These are phyloP conservation scores for Sitta europaea DNA, from an alignment of 2,113 vertebrate genomes.

Conservation along the genomic window DNA sequence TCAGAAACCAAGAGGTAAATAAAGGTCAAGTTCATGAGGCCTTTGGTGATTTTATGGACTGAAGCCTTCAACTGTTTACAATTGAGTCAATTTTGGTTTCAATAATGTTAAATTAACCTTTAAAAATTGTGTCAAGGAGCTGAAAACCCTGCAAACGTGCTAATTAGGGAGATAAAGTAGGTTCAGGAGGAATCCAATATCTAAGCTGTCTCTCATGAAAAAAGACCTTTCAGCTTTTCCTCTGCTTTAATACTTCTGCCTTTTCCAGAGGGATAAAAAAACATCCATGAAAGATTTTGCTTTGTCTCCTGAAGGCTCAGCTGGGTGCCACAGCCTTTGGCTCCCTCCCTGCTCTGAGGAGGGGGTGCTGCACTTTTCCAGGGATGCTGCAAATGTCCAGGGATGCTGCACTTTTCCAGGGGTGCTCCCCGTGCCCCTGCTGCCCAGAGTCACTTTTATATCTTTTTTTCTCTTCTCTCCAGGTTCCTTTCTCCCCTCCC, in stretches of 20 bases:
- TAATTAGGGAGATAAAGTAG: constrained; percentile 45
- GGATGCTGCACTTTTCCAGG: not conserved
- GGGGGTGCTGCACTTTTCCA: not conserved
- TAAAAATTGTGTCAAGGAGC: constrained; percentile 24
- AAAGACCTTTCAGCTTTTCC: not conserved
- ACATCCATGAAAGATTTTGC: not conserved
- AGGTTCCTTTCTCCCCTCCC: not conserved
- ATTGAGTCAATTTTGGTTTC: constrained; percentile 8
- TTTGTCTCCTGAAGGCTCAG: not conserved
- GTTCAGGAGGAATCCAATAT: constrained; percentile 15
- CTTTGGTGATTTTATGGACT: not conserved
- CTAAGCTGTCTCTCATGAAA: not conserved
- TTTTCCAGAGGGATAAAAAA: not conserved
- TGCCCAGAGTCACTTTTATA: not conserved
- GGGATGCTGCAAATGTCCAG: not conserved
- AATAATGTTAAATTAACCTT: constrained; percentile 45
- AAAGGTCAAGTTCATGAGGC: not conserved
- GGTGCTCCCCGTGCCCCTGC: not conserved
- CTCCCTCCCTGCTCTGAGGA: not conserved
- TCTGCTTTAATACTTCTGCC: not conserved
- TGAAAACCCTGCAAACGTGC: not conserved
- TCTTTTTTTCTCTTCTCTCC: fast-evolving
- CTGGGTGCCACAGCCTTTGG: not conserved
- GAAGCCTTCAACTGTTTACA: constrained; percentile 11
- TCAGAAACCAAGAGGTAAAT: not conserved